A percentile compares a stretch with the other conserved stretches of the same genome.
phyloP scores from a whole-genome alignment of 2,888 invertebrate genomes.

The Panzeria rudis region DNA sequence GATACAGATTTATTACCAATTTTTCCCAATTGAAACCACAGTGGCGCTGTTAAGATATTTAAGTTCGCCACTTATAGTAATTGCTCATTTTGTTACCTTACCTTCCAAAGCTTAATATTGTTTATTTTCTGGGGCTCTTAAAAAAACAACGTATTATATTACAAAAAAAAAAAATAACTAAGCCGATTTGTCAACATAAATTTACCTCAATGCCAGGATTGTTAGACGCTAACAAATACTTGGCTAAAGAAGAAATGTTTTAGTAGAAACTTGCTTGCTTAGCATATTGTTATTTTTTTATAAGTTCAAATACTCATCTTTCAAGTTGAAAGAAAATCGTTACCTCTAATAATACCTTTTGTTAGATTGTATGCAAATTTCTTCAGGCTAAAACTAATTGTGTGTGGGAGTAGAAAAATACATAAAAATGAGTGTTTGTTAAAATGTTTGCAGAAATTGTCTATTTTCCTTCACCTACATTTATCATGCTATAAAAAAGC shows the following conservation, averaged over 20 bases:
- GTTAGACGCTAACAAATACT: background rate
- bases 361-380: conserved; percentile 58
- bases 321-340: conserved; percentile 8
- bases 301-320: background rate
- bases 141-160: background rate
- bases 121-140: background rate
- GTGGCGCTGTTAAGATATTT: too few relatives aligned
- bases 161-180: background rate
- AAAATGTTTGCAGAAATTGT: conserved; percentile 3
- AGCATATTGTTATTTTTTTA: background rate
- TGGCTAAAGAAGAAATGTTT: background rate
- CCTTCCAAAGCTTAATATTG: background rate
- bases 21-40: too few relatives aligned
- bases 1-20: too few relatives aligned
- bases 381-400: conserved; percentile 63
- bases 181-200: conserved; percentile 13
- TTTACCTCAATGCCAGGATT: background rate
- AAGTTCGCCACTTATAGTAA: background rate
- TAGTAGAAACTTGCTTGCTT: conserved; percentile 12
- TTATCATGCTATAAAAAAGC: conserved; percentile 13
- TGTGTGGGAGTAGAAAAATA: conserved; percentile 19
- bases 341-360: conserved; percentile 29
- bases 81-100: background rate
- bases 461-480: conserved; percentile 5
- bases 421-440: background rate